Base-by-base conservation (phyloP, 2,888 invertebrate species). In the Clitarchus hookeri region DNA sequence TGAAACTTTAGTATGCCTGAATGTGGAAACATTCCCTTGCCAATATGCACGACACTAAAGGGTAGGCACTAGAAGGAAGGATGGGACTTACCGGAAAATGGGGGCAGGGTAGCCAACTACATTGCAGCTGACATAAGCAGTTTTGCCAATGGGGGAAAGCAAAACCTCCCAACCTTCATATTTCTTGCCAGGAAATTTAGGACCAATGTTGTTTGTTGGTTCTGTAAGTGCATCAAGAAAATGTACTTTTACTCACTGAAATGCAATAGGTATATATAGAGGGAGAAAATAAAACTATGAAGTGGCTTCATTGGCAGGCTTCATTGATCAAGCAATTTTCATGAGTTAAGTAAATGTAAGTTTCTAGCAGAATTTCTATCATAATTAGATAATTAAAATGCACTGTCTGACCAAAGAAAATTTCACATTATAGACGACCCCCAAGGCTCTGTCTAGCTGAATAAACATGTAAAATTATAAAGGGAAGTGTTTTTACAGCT, bases 191-290 rank as follows among this genome's bases (percentile, higher is more conserved):
- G 92, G 89, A 27, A 91, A 90, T 88, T 92, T 92, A 89, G 95
- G 95, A 87, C 94, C 93, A 90, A 95, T 94, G 91, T 95, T 94
- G 92, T 93, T 95, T 85, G 94, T 95, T 85, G 95, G 95, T 92
- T 95, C 95, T 95, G 94, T 54, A 86, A n/a, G 65, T 65, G 16
- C n/a, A 65, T 65, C 65, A 65, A 65, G 65, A 19, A 19, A 65
- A 65, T 65, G 8, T 65, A n/a, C 65, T n/a, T 53, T 65, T n/a
- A 65, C 16, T 8, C 19, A 65, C 48, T 48, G 48, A 0, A 65
- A 23, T 23, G 65, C 8, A 65, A 65, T n/a, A 65, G 65, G 8
- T n/a, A 65, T 65, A 23, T 65, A 65, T 16, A 23, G n/a, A n/a
- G 16, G 65, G 11, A n/a, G 16, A n/a, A 19, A n/a, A 65, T 65